Evolutionary conservation across 2,797 vertebrate species (phyloP), one percentile per base, ranked within the genome.

Genomic region (Halcyon leucocephala): DNA sequence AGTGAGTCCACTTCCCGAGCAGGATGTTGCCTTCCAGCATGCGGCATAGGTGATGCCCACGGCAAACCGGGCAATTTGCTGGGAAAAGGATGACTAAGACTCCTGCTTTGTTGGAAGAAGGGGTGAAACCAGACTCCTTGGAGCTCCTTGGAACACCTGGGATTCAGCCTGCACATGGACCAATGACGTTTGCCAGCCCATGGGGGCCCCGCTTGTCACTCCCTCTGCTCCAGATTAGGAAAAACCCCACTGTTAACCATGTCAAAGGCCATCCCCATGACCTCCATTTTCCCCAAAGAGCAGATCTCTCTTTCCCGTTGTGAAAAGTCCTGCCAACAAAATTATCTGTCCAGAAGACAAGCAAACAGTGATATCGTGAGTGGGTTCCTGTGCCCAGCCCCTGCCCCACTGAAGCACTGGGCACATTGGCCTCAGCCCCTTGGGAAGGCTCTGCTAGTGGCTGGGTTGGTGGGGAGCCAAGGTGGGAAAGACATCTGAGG

Each of bases 321-420:
- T 7, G 39, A 70, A 54, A 86, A 73, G 20, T 31, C 41, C 16
- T n/a, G 14, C 4, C 26, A 76, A 60, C 8, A 60, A 76, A 51
- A 58, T 21, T 8, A 42, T 39, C 52, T 66, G 33, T 88, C 24
- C 26, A 22, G 62, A 90, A 73, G 55, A 51, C 16, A 55, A 82
- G 20, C 14, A 60, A 60, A 28, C 42, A 48, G 41, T 0, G 1
- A 14, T 16, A 2, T 8, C 1, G 0, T 22, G 41, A 54, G 48
- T 10, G n/a, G 82, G n/a, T 18, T 74, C 52, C 24, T 0, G 0
- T 25, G 14, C 14, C 67, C 64, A 28, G 21, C 58, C 15, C 12
- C 42, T 46, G 33, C 12, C 29, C 42, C 24, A 3, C 18, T 26
- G 87, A 37, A 62, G 42, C 0, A 1, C 19, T 2, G 4, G 72